phyloP scores from a whole-genome alignment of 2,888 invertebrate species.

The Torymus aiolomorphi region DNA sequence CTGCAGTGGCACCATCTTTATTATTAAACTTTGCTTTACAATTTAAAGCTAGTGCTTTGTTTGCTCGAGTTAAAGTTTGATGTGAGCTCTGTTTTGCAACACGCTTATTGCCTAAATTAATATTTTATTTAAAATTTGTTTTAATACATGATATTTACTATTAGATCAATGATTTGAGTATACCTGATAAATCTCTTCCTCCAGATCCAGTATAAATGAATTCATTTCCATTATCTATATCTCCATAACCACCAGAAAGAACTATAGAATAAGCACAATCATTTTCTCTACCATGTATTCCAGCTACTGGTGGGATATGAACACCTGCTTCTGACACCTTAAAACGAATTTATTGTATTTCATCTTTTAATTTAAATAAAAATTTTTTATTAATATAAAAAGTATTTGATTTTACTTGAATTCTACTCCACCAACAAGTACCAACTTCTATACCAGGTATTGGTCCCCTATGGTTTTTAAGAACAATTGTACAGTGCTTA shows the following conservation, averaged over 20 bases:
- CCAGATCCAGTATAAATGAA: slow-evolving; percentile 91
- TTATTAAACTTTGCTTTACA: slow-evolving; percentile 83
- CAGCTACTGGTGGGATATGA: slow-evolving; percentile 88
- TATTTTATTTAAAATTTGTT: not conserved
- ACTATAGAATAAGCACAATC: slow-evolving; percentile 90
- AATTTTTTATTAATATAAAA: not conserved
- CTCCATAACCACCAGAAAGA: slow-evolving; percentile 87
- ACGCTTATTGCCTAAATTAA: slow-evolving; percentile 79
- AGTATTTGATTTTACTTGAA: slow-evolving; percentile 76
- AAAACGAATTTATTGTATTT: not conserved
- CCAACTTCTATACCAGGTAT: slow-evolving; percentile 91
- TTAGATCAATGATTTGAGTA: not conserved
- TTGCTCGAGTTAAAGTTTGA: slow-evolving; percentile 85
- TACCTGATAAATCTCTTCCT: slow-evolving; percentile 85
- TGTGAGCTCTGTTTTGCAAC: slow-evolving; percentile 84
- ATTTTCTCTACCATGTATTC: slow-evolving; percentile 88
- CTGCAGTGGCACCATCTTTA: slow-evolving; percentile 83
- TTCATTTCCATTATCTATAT: slow-evolving; percentile 86
- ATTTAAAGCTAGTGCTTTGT: slow-evolving; percentile 87
- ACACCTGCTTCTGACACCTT: slow-evolving; percentile 84
- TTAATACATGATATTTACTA: not conserved
- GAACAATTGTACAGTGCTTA: slow-evolving; percentile 81
- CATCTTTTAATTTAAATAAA: not conserved
- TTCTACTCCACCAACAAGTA: slow-evolving; percentile 86
- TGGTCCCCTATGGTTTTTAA: slow-evolving; percentile 86